Evolutionary conservation across 2,888 invertebrate species (phyloP), one percentile per base, ranked within the genome.

Genomic region (Protonemura montana): DNA sequence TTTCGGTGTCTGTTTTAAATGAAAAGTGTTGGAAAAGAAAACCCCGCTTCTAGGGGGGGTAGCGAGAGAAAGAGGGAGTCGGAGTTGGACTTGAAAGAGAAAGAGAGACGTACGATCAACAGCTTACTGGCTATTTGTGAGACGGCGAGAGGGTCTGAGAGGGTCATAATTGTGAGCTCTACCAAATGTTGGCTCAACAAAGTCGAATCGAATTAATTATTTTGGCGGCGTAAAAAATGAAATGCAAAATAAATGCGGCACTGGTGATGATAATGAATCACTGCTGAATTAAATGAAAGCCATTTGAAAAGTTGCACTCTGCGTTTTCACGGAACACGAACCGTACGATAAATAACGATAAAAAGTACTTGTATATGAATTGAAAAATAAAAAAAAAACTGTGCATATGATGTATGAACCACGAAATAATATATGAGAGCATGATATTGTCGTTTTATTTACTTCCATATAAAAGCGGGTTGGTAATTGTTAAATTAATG

Each of bases 21-120:
- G 59, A 59, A 59, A 21, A 59, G 59, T 59, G 59, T 59, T 59
- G 21, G 59, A 21, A 59, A 59, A 59, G 59, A 59, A 10, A 59
- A 59, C 7, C 59, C n/a, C 59, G 21, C 59, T 59, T 81, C 30
- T 30, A 30, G 29, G 81, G 27, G 27, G 28, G 26, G 35, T 10
- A 30, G 30, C 10, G 82, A 77, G 35, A 81, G 28, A 82, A 13
- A 82, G 35, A 29, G 21, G 30, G 82, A 29, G 82, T 30, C 13
- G 29, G 82, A 30, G 16, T 29, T 30, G 30, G 27, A n/a, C 29
- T 5, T 10, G n/a, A 25, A 21, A 35, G 28, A 78, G 27, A 76
- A 27, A 78, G 28, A 78, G 78, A 78, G 26, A 78, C 27, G 59
- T 59, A 59, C 59, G 59, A 59, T 78, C 28, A 78, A 78, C 78